Evolutionary conservation across 2,888 invertebrate genomes (phyloP), one percentile per base, ranked within the genome.

Genomic region (Tinea pellionella): DNA sequence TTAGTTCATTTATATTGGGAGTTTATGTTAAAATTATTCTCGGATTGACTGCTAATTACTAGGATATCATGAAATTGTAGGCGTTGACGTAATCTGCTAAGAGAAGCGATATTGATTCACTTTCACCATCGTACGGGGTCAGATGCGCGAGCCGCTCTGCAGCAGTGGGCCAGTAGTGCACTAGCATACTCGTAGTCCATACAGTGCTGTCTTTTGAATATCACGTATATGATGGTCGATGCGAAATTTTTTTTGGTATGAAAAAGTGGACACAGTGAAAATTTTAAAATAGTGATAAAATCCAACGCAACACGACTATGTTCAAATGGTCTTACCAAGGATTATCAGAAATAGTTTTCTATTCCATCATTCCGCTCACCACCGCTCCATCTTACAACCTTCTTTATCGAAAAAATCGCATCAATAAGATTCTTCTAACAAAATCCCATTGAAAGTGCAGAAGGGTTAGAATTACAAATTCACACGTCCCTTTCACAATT

Each of bases 81-180:
- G 13, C 47, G 24, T 24, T 18, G 53, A 13, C 16, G 24, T 16
- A 53, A 3, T 15, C 24, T 4, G 13, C 57, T 57, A n/a, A 32
- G 30, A 30, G 4, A 75, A 73, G 72, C 69, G 42, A 74, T 85
- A 87, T 87, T 78, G 86, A 86, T 86, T 80, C 75, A 84, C 86
- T 85, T 72, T 86, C 80, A 67, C 83, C 71, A 77, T 80, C 84
- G 65, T 63, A 68, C 66, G 78, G 70, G 86, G 86, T 80, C 86
- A 79, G 85, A 69, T 87, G 86, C 86, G 86, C 86, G 86, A 84
- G 43, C 24, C 13, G 32, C 59, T 37, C 57, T 83, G 78, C 80
- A 85, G 78, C 80, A 85, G 66, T 86, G 74, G 86, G 86, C 76
- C 82, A 87, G 19, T 55, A 55, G 56, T 60, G 60, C 56, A 60